Evolutionary conservation across 2,113 vertebrate genomes (phyloP), one percentile per base, ranked within the genome.

Genomic region (Zosterops hypoxanthus): DNA sequence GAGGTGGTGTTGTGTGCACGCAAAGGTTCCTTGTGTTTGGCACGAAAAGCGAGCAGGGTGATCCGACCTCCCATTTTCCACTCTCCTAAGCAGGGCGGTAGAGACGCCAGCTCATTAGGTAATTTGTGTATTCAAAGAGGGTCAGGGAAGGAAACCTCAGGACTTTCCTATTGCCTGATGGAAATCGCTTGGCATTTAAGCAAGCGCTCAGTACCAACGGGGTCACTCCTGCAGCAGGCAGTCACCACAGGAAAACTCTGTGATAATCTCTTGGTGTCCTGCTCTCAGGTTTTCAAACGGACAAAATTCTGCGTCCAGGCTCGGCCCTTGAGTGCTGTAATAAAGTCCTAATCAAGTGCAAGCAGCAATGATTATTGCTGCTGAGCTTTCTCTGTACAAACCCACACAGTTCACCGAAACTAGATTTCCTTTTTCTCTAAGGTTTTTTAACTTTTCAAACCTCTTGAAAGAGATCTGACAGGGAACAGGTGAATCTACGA

Each of bases 81-180:
- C 89, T 50, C 46, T 1, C 73, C 84, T 42, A 76, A 91, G 81
- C 3, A 6, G 69, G 29, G 69, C 17, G 23, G 60, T 95, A 91
- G 90, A 56, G 88, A 95, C 59, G 79, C 75, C 90, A 56, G 92
- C 86, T 90, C 86, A 33, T 90, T 86, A 75, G 61, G 85, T 80
- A 46, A 76, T 85, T 76, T 94, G 95, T 91, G 90, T 90, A 90
- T 93, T 95, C 82, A 55, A 2, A 87, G 95, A 23, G n/a, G 57
- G 39, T 65, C 75, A 53, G 73, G 69, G 52, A 47, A 53, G 52
- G 84, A 72, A 91, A 71, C 72, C 41, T 92, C 61, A 1, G 82
- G 59, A 65, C 50, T 5, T 61, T 76, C 31, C 53, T 66, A 2
- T 26, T 29, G 57, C 78, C 82, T 72, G 23, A 72, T 90, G 82